Evolutionary conservation across 2,797 vertebrate species (phyloP).

Genomic region (Acipenser ruthenus): DNA sequence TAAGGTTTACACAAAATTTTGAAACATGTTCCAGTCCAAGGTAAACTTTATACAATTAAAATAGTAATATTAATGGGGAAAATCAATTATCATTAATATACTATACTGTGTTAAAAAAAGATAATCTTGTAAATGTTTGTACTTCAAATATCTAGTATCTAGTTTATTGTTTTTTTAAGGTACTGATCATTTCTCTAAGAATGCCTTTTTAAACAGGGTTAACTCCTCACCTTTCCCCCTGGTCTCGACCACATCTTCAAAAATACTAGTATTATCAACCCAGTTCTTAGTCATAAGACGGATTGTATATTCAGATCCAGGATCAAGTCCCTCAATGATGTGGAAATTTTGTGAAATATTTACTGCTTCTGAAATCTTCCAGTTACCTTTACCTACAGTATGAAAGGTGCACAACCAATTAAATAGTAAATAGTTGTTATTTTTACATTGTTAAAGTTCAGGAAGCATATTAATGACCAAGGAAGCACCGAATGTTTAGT

Average conservation of each 20-base stretch:
- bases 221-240: constrained; percentile 75
- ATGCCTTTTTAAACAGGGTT: not conserved
- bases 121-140: no score
- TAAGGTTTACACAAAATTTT: no score
- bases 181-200: no score
- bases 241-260: constrained; percentile 82
- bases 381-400: constrained; percentile 66
- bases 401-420: constrained; percentile 5
- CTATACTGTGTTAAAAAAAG: no score
- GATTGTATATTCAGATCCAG: constrained; percentile 74
- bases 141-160: no score
- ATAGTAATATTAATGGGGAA: no score
- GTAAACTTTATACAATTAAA: no score
- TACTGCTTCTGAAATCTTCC: constrained; percentile 70
- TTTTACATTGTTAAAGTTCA: constrained; percentile 15
- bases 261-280: constrained; percentile 84
- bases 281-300: constrained; percentile 76
- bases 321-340: constrained; percentile 72
- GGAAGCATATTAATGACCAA: no score
- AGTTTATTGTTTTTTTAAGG: no score
- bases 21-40: no score
- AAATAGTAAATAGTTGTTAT: constrained; percentile 21
- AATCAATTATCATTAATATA: no score
- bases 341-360: constrained; percentile 73
- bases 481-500: no score